Evolutionary conservation across 2,888 invertebrate species (phyloP), one percentile per base, ranked within the genome.

Genomic region (Lithophane semibrunnea): DNA sequence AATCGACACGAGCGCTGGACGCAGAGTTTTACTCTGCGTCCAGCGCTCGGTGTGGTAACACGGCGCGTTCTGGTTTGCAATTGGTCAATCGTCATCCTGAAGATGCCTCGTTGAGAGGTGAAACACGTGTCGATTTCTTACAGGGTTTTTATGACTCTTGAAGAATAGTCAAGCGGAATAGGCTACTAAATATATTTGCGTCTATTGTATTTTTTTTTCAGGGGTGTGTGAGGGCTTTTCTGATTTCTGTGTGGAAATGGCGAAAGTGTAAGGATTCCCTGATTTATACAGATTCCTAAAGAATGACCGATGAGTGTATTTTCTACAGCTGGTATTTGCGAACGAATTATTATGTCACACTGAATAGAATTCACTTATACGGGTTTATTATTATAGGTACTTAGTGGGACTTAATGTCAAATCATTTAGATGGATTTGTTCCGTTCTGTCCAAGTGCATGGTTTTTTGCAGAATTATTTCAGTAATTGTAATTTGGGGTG

Each of bases 261-360:
- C 24, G 5, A 60, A 71, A 71, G 16, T 60, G 1, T 70, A 79
- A 37, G 78, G 64, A 52, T 80, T 80, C 49, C 21, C 12, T 75
- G 47, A 52, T 52, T 58, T 56, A 29, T 47, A 47, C 0, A 16
- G 44, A 44, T 56, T 16, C 66, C 58, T 90, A 92, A 89, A 90
- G 90, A 93, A 91, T 89, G 84, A 79, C 66, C 89, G 89, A 47
- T 70, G 70, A 89, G 63, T 65, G 68, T 64, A 73, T 69, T 90
- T 91, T 90, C 84, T 87, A 89, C 85, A 86, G 89, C 90, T 89
- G 88, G 85, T 91, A 88, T 92, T 89, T 89, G 84, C 75, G 58
- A 81, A 83, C n/a, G 80, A 85, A 89, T 85, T 88, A 85, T 56
- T 80, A 61, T 58, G 70, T 79, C 68, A 70, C 56, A 54, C 49